Evolutionary conservation across 2,113 vertebrate species (phyloP), one percentile per base, ranked within the genome.

Genomic region (Salvelinus alpinus): DNA sequence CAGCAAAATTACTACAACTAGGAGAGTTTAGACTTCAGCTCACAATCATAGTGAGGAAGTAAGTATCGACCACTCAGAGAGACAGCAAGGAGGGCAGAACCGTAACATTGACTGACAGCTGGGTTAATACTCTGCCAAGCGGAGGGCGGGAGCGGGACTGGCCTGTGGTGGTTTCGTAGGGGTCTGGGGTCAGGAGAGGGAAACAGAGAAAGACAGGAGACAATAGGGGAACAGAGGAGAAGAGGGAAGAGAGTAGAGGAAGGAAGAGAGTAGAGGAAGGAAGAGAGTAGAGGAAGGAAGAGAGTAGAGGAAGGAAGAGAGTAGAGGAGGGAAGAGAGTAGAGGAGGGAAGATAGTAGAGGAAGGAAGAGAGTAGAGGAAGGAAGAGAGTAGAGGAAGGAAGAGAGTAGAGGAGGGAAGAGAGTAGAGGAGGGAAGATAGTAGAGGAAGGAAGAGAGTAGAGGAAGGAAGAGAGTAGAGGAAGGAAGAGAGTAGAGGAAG

Each of bases 51-150:
- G 25, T 64, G 62, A 44, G 38, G 51, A 44, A 71, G 22, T 11
- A 62, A 68, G n/a, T 27, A 71, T 12, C 2, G 70, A 34, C 59
- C 51, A 68, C 66, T 67, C 14, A 74, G 68, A 31, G 47, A 77
- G 18, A 72, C 59, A 62, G 54, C 77, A 51, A 68, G 64, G 59
- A 59, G 59, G 14, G 51, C 14, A 4, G 27, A 71, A 77, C 60
- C 65, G 24, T 76, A 76, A 60, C 22, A 14, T 80, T 68, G 84
- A 51, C 31, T 78, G 77, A 79, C 88, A 80, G 88, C 84, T 79
- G 79, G 72, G 66, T 71, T 81, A 62, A 71, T 64, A 72, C 78
- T 65, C 47, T 62, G 69, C 84, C 77, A 71, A 85, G 74, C 77
- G 34, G 34, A 62, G 80, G 73, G 34, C 57, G 82, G 73, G 74